Evolutionary conservation across 23 tunicate genomes (phyloP).

Genomic region (Ciona savignyi): DNA sequence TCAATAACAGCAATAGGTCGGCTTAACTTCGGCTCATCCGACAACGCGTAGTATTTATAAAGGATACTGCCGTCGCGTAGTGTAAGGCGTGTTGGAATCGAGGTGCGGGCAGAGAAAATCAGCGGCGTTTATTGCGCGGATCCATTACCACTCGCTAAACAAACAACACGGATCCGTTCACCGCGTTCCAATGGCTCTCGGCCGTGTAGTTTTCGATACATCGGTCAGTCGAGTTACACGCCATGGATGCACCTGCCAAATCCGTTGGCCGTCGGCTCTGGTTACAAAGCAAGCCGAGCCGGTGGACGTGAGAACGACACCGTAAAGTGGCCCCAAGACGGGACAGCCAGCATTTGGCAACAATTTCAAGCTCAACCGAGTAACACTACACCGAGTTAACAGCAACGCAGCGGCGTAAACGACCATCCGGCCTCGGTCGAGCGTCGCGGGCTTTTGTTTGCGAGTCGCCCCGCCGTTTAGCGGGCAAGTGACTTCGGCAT

Average conservation of each 20-base stretch:
- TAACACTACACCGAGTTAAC: constrained; percentile 4
- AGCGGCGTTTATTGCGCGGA: no score
- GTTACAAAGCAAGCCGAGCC: background rate
- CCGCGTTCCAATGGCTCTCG: background rate
- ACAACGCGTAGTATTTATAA: no score
- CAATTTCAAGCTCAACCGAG: constrained; percentile 25
- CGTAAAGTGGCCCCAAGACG: background rate
- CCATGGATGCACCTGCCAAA: background rate
- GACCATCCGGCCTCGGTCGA: background rate
- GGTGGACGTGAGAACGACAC: constrained; percentile 1
- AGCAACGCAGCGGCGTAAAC: background rate
- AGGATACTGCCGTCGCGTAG: no score
- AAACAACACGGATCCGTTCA: background rate
- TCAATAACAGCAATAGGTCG: no score
- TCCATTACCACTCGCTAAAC: background rate
- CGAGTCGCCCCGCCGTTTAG: background rate
- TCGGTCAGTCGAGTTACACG: background rate
- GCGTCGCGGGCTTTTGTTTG: background rate
- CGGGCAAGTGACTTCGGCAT: background rate
- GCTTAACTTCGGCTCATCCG: no score
- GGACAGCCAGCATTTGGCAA: background rate
- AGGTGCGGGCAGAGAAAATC: no score
- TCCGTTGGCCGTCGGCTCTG: background rate
- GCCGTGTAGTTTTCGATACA: background rate
- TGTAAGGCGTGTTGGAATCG: no score